Evolutionary conservation across 2,797 vertebrate genomes (phyloP).

Genomic region (Lacerta agilis): DNA sequence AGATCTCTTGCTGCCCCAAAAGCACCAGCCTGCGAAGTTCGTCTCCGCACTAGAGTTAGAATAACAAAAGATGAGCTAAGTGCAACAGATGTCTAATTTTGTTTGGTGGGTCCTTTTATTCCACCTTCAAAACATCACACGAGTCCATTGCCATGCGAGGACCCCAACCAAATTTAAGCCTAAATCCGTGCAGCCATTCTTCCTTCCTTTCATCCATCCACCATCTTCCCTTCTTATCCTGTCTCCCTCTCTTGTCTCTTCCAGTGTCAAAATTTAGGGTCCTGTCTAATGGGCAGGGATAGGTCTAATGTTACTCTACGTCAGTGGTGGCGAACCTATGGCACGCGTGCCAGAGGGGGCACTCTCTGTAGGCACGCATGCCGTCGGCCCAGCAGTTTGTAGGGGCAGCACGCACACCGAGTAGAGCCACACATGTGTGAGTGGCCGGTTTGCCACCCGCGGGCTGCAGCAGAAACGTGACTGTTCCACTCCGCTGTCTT

Average conservation of each 20-base stretch:
- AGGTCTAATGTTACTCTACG: neutral
- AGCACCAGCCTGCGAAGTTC: neutral
- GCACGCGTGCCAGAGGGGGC: too few relatives aligned
- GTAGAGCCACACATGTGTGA: too few relatives aligned
- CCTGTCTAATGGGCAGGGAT: neutral
- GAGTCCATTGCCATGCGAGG: slow-evolving; percentile 21
- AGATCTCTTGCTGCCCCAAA: neutral
- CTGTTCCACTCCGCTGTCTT: too few relatives aligned
- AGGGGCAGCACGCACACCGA: too few relatives aligned
- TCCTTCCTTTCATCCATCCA: too few relatives aligned
- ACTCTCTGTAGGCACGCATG: too few relatives aligned
- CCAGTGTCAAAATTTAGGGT: neutral
- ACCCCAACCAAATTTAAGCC: slow-evolving; percentile 2
- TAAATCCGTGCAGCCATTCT: neutral
- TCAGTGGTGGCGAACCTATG: too few relatives aligned
- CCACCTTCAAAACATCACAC: neutral
- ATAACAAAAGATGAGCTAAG: slow-evolving; percentile 43
- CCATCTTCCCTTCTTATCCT: neutral
- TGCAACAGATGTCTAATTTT: slow-evolving; percentile 31
- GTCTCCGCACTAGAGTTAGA: neutral
- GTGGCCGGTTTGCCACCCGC: too few relatives aligned
- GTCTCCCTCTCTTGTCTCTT: slow-evolving; percentile 45
- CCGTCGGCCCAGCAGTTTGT: neutral
- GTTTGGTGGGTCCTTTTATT: slow-evolving; percentile 17
- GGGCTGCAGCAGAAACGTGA: too few relatives aligned